A percentile compares a stretch with the other conserved stretches of the same genome.
phyloP scores from a whole-genome alignment of 1,140 invertebrate species.

The Nephila pilipes region DNA sequence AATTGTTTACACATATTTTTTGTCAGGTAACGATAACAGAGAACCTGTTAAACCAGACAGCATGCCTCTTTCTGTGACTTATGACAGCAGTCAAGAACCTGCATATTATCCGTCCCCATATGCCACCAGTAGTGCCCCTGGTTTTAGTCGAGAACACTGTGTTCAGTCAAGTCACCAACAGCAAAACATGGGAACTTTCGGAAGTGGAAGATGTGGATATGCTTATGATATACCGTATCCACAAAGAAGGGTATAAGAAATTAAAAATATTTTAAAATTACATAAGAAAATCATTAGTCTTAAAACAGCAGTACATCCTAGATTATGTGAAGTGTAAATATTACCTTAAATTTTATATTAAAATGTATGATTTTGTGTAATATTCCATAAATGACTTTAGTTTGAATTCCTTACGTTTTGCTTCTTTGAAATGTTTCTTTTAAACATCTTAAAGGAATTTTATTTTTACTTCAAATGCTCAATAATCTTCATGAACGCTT shows the following conservation, averaged over 20 bases:
- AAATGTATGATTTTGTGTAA: no score
- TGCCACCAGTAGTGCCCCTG: slow-evolving; percentile 61
- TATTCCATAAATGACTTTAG: no score
- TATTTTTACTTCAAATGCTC: no score
- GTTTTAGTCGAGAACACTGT: slow-evolving; percentile 57
- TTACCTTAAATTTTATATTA: no score
- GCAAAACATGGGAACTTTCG: slow-evolving; percentile 71
- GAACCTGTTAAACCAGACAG: slow-evolving; percentile 70
- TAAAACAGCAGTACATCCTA: no score
- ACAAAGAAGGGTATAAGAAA: slow-evolving; percentile 61
- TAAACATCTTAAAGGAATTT: no score
- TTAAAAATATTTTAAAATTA: no score
- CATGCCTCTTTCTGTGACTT: slow-evolving; percentile 73
- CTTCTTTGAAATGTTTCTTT: no score
- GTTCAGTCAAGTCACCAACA: slow-evolving; percentile 23
- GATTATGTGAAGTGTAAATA: no score
- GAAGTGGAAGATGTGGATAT: slow-evolving; percentile 66
- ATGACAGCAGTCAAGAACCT: slow-evolving; percentile 74
- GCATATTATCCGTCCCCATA: slow-evolving; percentile 74
- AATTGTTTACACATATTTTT: neutral
- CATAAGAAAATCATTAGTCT: no score
- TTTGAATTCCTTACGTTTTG: no score
- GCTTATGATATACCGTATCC: slow-evolving; percentile 74
- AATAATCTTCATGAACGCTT: no score
- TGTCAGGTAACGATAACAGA: slow-evolving; percentile 18